A percentile compares a stretch with the other conserved stretches of the same genome.
These are phyloP conservation scores for Drosophila anomalata DNA, from an alignment of 2,888 invertebrate species.

Conservation along the genomic window DNA sequence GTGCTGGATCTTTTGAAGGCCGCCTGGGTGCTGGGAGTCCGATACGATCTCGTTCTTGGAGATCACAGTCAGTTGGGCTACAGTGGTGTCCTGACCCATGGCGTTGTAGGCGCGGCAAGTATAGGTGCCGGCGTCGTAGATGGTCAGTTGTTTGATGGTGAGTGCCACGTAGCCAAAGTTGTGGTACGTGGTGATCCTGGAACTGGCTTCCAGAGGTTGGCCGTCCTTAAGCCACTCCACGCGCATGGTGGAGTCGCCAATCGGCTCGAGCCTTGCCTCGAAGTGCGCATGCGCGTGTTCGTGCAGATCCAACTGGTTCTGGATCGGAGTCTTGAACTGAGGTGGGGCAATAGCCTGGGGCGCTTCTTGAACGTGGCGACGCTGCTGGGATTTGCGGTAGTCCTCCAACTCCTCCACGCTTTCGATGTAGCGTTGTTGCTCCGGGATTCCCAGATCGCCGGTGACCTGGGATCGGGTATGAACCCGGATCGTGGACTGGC, in stretches of 20 bases:
- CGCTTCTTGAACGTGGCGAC: slow-evolving; percentile 91
- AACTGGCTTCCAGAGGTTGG: slow-evolving; percentile 94
- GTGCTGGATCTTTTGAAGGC: slow-evolving; percentile 94
- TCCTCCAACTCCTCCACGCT: slow-evolving; percentile 96
- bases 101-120: slow-evolving; percentile 95
- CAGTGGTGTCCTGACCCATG: slow-evolving; percentile 93
- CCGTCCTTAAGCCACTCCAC: slow-evolving; percentile 98
- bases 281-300: slow-evolving; percentile 98
- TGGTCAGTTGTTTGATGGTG: slow-evolving; percentile 94
- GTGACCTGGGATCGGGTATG: slow-evolving; percentile 92
- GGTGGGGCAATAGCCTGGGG: slow-evolving; percentile 92
- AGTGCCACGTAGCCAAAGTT: slow-evolving; percentile 98
- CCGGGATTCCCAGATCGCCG: slow-evolving; percentile 93
- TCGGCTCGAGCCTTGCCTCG: slow-evolving; percentile 96
- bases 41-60: slow-evolving; percentile 93
- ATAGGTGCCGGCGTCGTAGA: slow-evolving; percentile 95
- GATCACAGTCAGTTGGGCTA: slow-evolving; percentile 92
- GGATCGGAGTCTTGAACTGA: slow-evolving; percentile 94
- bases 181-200: slow-evolving; percentile 95
- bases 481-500: slow-evolving; percentile 91
- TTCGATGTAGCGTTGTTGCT: slow-evolving; percentile 95
- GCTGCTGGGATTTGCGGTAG: slow-evolving; percentile 91
- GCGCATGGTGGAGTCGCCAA: slow-evolving; percentile 94
- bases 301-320: slow-evolving; percentile 92
- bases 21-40: slow-evolving; percentile 96